phyloP scores from a whole-genome alignment of 2,113 vertebrate species.

The Spheniscus mendiculus region DNA sequence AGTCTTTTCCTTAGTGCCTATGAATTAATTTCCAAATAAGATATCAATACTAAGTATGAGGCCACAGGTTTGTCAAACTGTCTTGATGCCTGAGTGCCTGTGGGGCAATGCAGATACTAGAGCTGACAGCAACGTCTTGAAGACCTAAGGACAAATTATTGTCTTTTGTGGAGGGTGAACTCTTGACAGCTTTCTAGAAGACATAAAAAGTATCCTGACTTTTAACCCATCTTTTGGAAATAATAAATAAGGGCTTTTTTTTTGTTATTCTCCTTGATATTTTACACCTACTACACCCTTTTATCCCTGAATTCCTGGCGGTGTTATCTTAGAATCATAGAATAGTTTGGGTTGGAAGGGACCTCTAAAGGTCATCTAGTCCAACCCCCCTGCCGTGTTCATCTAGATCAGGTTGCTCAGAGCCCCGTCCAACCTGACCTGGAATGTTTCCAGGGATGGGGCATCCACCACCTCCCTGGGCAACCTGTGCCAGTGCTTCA shows the following conservation, averaged over 20 bases:
- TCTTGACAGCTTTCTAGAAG: neutral
- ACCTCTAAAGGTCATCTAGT: too few relatives aligned
- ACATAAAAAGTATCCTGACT: neutral
- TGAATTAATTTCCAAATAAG: too few relatives aligned
- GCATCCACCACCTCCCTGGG: too few relatives aligned
- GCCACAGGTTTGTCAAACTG: accelerated
- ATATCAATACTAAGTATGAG: accelerated
- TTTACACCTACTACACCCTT: neutral
- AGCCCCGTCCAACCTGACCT: too few relatives aligned
- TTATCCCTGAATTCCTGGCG: neutral
- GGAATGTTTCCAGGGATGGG: too few relatives aligned
- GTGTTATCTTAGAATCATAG: neutral
- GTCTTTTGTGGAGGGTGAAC: neutral
- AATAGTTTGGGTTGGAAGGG: too few relatives aligned
- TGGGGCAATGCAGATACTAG: accelerated
- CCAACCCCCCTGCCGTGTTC: too few relatives aligned
- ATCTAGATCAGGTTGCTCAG: too few relatives aligned
- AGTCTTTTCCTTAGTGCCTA: neutral
- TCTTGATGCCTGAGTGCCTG: neutral
- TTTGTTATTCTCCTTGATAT: neutral
- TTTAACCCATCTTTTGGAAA: neutral
- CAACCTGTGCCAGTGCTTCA: too few relatives aligned
- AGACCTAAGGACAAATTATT: neutral
- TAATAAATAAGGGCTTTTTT: too few relatives aligned
- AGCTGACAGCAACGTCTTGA: accelerated